A percentile compares a stretch with the other conserved stretches of the same genome.
phyloP scores from a whole-genome alignment of 2,113 vertebrate genomes.

The Equus quagga region DNA sequence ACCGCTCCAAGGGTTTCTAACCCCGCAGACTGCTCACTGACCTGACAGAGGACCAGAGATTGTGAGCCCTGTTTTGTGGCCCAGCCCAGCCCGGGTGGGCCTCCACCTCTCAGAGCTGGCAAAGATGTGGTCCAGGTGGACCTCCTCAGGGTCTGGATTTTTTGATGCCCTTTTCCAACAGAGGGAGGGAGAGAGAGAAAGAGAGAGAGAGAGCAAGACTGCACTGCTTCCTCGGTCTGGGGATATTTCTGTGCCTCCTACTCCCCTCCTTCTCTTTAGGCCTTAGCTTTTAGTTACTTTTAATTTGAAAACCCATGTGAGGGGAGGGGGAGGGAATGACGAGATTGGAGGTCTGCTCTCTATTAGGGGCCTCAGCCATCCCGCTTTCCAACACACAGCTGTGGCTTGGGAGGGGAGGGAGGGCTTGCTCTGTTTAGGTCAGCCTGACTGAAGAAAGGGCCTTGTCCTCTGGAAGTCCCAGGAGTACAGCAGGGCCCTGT shows the following conservation, averaged over 20 bases:
- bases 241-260: neutral
- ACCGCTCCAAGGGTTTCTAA: neutral
- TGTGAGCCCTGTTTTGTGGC: neutral
- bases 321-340: neutral
- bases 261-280: neutral
- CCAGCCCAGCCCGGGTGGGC: neutral
- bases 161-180: neutral
- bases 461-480: slow-evolving; percentile 66
- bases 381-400: slow-evolving; percentile 73
- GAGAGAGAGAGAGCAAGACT: no score
- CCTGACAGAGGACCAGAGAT: no score
- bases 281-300: slow-evolving; percentile 68
- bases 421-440: slow-evolving; percentile 59
- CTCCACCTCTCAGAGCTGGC: neutral
- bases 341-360: slow-evolving; percentile 79
- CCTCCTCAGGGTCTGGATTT: neutral
- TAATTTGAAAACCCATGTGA: slow-evolving; percentile 75
- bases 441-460: slow-evolving; percentile 67
- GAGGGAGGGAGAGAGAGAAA: no score
- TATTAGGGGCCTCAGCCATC: slow-evolving; percentile 71
- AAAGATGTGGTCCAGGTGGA: neutral
- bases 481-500: slow-evolving; percentile 46
- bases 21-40: neutral
- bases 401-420: slow-evolving; percentile 57
- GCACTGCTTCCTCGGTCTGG: neutral